Evolutionary conservation across 1,140 invertebrate species (phyloP).

Genomic region (Eupeodes corollae): DNA sequence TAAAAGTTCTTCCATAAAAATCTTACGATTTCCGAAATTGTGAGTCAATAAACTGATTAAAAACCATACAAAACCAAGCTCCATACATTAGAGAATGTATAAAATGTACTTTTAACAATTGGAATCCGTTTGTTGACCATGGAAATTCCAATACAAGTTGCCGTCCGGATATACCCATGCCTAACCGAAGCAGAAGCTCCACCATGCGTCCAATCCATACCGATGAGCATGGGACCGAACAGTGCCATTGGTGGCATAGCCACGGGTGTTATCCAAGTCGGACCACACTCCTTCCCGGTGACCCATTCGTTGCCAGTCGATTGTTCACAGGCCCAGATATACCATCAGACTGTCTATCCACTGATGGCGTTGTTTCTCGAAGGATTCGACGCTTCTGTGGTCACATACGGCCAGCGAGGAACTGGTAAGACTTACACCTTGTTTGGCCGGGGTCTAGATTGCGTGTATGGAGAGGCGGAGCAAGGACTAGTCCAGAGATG

Average conservation of each 20-base stretch:
- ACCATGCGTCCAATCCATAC: conserved; percentile 43
- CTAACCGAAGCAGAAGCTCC: conserved; percentile 37
- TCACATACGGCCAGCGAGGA: conserved; percentile 65
- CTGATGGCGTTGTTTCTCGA: conserved; percentile 52
- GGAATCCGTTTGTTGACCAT: conserved; percentile 15
- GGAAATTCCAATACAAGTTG: conserved; percentile 50
- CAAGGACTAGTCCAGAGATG: conserved; percentile 66
- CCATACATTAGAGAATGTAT: no score
- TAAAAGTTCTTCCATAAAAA: no score
- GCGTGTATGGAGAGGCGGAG: conserved; percentile 55
- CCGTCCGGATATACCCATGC: conserved; percentile 42
- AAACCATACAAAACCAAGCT: no score
- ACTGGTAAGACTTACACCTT: conserved; percentile 70
- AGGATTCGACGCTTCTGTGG: conserved; percentile 60
- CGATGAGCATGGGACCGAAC: conserved; percentile 30
- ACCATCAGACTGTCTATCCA: conserved; percentile 37
- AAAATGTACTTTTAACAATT: no score
- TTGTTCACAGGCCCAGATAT: conserved; percentile 39
- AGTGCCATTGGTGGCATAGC: conserved; percentile 18
- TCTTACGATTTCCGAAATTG: no score
- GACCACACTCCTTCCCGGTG: conserved; percentile 28
- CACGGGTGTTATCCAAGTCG: conserved; percentile 28
- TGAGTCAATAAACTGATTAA: no score
- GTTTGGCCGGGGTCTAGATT: conserved; percentile 59
- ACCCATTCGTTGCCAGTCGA: conserved; percentile 37